A percentile compares a stretch with the other conserved stretches of the same genome.
Conservation (phyloP, 2,113 vertebrate species). For the Carollia perspicillata region DNA sequence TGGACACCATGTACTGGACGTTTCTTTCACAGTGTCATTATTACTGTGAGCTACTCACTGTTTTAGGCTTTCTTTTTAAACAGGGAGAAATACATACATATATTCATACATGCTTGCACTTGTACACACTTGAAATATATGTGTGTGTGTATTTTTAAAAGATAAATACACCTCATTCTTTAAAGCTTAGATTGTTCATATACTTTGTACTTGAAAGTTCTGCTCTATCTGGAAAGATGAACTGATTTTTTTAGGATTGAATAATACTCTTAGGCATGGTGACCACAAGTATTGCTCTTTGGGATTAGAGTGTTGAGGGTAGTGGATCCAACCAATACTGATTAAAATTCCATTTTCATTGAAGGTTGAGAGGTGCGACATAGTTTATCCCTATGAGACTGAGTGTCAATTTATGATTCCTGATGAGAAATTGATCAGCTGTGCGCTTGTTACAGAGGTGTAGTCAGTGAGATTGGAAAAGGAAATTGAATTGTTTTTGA, state of each 20-base stretch:
- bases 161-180: slow-evolving; percentile 12
- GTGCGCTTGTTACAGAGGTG: slow-evolving; percentile 68
- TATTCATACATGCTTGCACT: not conserved
- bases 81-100: not conserved
- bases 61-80: slow-evolving; percentile 31
- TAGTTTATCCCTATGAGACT: slow-evolving; percentile 73
- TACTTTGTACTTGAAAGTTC: slow-evolving; percentile 16
- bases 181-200: slow-evolving; percentile 38
- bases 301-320: not conserved
- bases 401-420: slow-evolving; percentile 72
- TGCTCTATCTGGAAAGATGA: not conserved
- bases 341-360: slow-evolving; percentile 60
- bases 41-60: not conserved
- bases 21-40: slow-evolving; percentile 6
- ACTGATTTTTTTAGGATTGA: slow-evolving; percentile 15
- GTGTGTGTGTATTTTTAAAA: not conserved
- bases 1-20: not conserved
- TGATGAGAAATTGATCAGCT: slow-evolving; percentile 78
- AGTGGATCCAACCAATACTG: not conserved
- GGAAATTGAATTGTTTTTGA: slow-evolving; percentile 75
- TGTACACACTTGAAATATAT: not conserved
- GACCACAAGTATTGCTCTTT: slow-evolving; percentile 27
- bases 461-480: slow-evolving; percentile 52
- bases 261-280: not conserved
- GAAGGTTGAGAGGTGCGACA: slow-evolving; percentile 50